Percentiles rank a stretch among this genome's conserved stretches.
Evolutionary conservation across 2,797 vertebrate species (phyloP).

Genomic region (Aeoliscus strigatus): DNA sequence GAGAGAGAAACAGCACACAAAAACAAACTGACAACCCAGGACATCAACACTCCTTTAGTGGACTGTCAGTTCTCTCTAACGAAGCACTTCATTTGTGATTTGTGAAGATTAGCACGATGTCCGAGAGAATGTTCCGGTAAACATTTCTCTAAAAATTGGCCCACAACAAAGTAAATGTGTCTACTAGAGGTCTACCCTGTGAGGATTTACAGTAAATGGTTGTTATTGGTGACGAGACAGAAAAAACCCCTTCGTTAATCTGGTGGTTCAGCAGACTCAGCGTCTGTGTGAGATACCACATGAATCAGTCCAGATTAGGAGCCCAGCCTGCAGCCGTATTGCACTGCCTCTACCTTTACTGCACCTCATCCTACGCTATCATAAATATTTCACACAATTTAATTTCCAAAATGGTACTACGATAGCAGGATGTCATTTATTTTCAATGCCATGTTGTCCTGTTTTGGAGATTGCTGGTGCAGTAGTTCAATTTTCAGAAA

Average conservation of each 20-base stretch:
- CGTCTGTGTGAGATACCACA: slow-evolving; percentile 8
- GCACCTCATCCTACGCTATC: slow-evolving; percentile 18
- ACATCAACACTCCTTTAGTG: no score
- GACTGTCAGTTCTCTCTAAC: no score
- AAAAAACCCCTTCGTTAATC: not conserved
- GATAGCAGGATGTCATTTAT: slow-evolving; percentile 39
- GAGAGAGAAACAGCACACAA: no score
- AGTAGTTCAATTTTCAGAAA: slow-evolving; percentile 47
- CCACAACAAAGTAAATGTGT: no score
- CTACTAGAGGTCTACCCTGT: no score
- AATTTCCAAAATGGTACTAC: slow-evolving; percentile 39
- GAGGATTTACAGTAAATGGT: no score
- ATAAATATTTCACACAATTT: slow-evolving; percentile 51
- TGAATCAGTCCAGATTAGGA: slow-evolving; percentile 17
- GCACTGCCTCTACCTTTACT: slow-evolving; percentile 7
- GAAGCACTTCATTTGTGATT: no score
- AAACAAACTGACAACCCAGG: no score
- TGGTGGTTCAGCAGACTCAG: slow-evolving; percentile 5
- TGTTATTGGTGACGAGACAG: not conserved
- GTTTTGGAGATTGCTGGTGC: slow-evolving; percentile 37
- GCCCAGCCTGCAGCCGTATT: slow-evolving; percentile 13
- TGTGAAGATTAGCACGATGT: no score
- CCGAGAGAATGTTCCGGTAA: no score
- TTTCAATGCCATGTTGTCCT: slow-evolving; percentile 28
- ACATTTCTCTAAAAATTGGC: no score